Percentiles rank a stretch among this genome's conserved stretches.
These are phyloP conservation scores for Halcyon malimbica DNA, from an alignment of 2,113 vertebrate species.

Conservation along the genomic window DNA sequence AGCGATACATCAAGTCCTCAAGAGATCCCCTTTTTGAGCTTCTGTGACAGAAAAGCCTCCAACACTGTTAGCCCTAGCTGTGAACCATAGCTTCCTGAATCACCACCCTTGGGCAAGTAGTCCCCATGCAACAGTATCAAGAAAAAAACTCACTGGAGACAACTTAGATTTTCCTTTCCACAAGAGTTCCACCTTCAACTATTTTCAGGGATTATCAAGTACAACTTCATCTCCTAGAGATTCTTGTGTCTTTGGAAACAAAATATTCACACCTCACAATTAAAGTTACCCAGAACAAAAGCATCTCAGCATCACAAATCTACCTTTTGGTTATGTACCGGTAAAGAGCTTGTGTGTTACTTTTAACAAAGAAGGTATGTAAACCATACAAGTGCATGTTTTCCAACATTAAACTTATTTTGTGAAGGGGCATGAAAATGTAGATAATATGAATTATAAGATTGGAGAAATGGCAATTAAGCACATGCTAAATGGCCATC, in stretches of 20 bases:
- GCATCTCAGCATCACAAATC: background rate
- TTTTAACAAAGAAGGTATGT: background rate
- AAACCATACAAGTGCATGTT: background rate
- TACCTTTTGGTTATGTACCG: background rate
- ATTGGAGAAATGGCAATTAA: background rate
- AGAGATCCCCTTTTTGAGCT: background rate
- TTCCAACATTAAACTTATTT: background rate
- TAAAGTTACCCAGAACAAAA: background rate
- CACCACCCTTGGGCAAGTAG: background rate
- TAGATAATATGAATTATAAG: background rate
- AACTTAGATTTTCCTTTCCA: background rate
- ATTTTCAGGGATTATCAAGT: background rate
- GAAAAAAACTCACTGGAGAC: background rate
- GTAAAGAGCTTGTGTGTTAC: background rate
- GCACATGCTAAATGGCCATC: too few relatives aligned
- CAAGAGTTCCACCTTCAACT: background rate
- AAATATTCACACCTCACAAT: background rate
- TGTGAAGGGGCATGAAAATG: background rate
- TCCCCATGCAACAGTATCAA: background rate
- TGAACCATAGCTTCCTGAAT: background rate
- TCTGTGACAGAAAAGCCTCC: background rate
- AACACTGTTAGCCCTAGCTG: background rate
- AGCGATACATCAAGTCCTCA: background rate
- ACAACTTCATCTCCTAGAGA: background rate
- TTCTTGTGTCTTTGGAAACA: background rate